These are phyloP conservation scores for Xiphorhynchus elegans DNA, from an alignment of 2,113 vertebrate genomes.

Conservation along the genomic window DNA sequence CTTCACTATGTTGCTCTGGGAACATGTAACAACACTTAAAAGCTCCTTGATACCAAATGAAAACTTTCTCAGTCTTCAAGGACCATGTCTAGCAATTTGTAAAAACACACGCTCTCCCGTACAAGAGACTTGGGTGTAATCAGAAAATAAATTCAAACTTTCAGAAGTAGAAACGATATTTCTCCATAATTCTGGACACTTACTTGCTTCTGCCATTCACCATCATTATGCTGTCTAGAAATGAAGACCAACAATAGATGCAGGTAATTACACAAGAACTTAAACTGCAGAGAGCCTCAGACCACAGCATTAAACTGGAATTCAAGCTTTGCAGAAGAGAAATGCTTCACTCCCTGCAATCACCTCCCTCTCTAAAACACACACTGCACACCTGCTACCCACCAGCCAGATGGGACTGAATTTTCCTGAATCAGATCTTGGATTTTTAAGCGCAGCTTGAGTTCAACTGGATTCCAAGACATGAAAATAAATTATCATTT, in stretches of 20 bases:
- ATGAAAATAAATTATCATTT: background rate
- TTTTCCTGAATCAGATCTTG: background rate
- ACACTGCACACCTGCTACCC: constrained; percentile 29
- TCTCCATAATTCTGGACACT: constrained; percentile 48
- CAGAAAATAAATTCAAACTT: constrained; percentile 61
- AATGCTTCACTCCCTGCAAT: constrained; percentile 33
- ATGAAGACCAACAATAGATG: constrained; percentile 63
- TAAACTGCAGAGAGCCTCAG: constrained; percentile 53
- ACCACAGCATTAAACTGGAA: constrained; percentile 56
- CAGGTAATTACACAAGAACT: constrained; percentile 63
- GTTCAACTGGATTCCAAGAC: constrained; percentile 21
- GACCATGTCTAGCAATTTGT: background rate
- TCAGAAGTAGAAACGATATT: constrained; percentile 31
- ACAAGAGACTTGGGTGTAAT: background rate
- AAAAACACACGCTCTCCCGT: background rate
- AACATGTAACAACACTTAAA: background rate
- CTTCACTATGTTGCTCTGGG: background rate
- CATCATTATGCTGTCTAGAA: constrained; percentile 55
- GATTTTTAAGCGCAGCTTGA: constrained; percentile 21
- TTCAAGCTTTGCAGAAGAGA: constrained; percentile 56
- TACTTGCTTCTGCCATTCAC: constrained; percentile 63
- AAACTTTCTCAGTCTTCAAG: background rate
- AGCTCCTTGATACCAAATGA: background rate
- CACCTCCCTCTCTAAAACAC: background rate
- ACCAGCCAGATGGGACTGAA: constrained; percentile 29